These are phyloP conservation scores for Palaemon carinicauda DNA, from an alignment of 1,140 invertebrate genomes.

Conservation along the genomic window DNA sequence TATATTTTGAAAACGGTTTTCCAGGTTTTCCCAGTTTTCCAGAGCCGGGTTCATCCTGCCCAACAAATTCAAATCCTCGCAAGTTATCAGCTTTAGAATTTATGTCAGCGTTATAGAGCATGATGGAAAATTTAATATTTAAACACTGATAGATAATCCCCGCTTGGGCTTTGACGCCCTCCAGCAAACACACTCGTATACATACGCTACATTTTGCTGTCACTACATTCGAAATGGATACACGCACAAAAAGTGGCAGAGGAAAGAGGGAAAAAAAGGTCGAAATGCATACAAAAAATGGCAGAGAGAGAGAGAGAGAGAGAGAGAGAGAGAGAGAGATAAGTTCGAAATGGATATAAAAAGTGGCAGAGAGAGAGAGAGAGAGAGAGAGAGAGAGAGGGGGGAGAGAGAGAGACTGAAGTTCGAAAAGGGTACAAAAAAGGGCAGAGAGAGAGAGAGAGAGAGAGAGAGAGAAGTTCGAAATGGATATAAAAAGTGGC, in stretches of 20 bases:
- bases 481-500: too few species aligned
- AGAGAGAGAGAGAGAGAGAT: not conserved
- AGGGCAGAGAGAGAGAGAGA: too few species aligned
- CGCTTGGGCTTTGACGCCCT: not conserved
- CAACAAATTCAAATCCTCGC: conserved; percentile 52
- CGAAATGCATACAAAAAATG: too few species aligned
- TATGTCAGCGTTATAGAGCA: conserved; percentile 51
- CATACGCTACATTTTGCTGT: not conserved
- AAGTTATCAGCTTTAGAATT: conserved; percentile 54
- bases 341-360: too few species aligned
- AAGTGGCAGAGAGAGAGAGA: not conserved
- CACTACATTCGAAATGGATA: not conserved
- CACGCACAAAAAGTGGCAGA: not conserved
- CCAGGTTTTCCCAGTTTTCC: not conserved
- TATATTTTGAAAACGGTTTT: not conserved
- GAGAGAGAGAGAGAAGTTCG: too few species aligned
- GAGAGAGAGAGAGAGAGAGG: not conserved
- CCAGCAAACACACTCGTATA: not conserved
- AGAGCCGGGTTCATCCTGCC: conserved; percentile 19
- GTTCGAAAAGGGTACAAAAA: too few species aligned
- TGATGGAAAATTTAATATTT: conserved; percentile 55
- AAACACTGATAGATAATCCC: conserved; percentile 47
- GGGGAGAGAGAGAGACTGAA: too few species aligned
- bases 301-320: not conserved
- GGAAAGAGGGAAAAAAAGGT: too few species aligned